These are phyloP conservation scores for Xestia ashworthii DNA, from an alignment of 2,888 invertebrate species.

Conservation along the genomic window DNA sequence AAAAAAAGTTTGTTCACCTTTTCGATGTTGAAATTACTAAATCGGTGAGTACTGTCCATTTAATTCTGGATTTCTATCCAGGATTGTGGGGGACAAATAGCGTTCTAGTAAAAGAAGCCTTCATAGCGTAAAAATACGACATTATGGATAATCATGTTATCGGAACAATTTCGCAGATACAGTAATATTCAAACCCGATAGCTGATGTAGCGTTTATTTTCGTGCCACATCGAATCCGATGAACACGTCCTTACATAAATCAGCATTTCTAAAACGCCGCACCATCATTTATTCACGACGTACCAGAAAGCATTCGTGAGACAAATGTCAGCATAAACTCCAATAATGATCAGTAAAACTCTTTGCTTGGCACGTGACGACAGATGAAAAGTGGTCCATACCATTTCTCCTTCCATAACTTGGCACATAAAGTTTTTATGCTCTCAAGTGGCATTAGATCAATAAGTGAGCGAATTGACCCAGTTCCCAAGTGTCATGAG, in stretches of 20 bases:
- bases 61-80: too few species aligned
- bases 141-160: neutral
- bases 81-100: neutral
- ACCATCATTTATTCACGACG: constrained; percentile 21
- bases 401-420: constrained; percentile 53
- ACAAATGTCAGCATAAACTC: constrained; percentile 47
- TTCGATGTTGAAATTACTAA: neutral
- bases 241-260: constrained; percentile 34
- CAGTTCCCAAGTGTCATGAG: constrained; percentile 73
- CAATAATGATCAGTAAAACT: constrained; percentile 49
- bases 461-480: constrained; percentile 75
- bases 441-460: constrained; percentile 71
- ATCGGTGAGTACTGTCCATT: too few species aligned
- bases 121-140: neutral
- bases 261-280: constrained; percentile 29
- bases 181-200: constrained; percentile 8
- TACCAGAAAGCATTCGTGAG: constrained; percentile 24
- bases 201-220: constrained; percentile 1
- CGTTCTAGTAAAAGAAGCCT: neutral
- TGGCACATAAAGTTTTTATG: constrained; percentile 65
- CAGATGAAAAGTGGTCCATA: constrained; percentile 52
- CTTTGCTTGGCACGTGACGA: constrained; percentile 45
- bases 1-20: neutral
- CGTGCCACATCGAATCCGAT: constrained; percentile 1
- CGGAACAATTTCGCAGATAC: neutral